Conservation (phyloP, 37 sponge, comb jelly and placozoan genomes). For the Hexactinellida sp. region DNA sequence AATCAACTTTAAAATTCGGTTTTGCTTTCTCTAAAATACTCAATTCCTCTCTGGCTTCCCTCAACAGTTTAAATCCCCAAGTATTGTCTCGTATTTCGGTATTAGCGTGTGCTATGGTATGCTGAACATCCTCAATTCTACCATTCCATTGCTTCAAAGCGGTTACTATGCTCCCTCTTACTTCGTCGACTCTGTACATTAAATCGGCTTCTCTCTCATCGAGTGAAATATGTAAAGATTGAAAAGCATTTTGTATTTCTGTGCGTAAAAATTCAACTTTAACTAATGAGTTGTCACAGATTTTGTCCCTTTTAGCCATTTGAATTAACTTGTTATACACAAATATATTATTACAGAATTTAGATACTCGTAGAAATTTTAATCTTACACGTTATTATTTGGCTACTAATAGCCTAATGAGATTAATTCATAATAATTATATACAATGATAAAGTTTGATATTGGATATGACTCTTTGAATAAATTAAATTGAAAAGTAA, state of each 20-base stretch:
- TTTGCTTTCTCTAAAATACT: neutral
- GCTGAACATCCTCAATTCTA: neutral
- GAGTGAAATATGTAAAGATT: neutral
- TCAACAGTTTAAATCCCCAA: neutral
- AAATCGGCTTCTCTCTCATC: neutral
- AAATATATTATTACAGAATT: no score
- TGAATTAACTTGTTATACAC: no score
- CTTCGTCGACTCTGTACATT: neutral
- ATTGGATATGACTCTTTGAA: no score
- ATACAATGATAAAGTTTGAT: no score
- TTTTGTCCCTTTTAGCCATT: no score
- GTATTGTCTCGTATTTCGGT: neutral
- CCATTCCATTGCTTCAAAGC: neutral
- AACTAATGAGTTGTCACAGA: no score
- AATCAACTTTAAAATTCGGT: neutral
- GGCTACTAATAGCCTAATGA: no score
- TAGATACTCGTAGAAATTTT: no score
- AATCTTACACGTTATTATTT: no score
- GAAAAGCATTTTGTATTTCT: neutral
- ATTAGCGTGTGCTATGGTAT: neutral
- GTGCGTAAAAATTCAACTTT: neutral
- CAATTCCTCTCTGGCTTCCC: neutral
- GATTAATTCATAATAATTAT: no score
- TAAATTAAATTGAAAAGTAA: no score
- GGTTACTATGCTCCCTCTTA: neutral